A percentile compares a stretch with the other conserved stretches of the same genome.
Evolutionary conservation across 2,113 vertebrate genomes (phyloP).

Genomic region (Spilogale gracilis): DNA sequence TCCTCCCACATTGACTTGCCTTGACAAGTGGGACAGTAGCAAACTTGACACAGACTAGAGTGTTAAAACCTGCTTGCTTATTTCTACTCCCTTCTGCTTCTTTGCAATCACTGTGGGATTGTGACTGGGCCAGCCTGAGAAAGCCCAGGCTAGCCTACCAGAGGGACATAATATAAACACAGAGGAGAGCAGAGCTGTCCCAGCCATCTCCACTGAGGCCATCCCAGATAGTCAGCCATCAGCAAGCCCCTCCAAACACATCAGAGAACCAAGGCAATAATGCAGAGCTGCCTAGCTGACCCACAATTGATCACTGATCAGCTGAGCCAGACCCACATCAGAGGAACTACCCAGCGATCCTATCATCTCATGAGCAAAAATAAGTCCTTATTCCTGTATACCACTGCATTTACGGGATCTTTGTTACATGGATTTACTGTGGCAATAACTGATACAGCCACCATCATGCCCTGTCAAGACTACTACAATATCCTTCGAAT

Average conservation of each 20-base stretch:
- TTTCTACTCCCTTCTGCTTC: slow-evolving; percentile 13
- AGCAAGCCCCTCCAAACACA: background rate
- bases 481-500: background rate
- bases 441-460: background rate
- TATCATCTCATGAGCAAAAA: background rate
- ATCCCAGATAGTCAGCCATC: background rate
- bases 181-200: background rate
- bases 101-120: background rate
- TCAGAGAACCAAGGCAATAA: background rate
- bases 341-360: background rate
- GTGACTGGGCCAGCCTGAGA: background rate
- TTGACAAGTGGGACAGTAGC: background rate
- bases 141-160: background rate
- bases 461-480: background rate
- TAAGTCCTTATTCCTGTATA: background rate
- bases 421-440: background rate
- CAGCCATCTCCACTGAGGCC: background rate
- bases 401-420: background rate
- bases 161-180: background rate
- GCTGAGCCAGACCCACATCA: background rate
- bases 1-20: background rate
- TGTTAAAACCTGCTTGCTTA: background rate
- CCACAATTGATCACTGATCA: background rate
- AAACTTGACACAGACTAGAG: background rate
- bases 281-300: background rate